Base-by-base conservation (phyloP, 2,888 invertebrate genomes). In the Dysmachus trigonus region DNA sequence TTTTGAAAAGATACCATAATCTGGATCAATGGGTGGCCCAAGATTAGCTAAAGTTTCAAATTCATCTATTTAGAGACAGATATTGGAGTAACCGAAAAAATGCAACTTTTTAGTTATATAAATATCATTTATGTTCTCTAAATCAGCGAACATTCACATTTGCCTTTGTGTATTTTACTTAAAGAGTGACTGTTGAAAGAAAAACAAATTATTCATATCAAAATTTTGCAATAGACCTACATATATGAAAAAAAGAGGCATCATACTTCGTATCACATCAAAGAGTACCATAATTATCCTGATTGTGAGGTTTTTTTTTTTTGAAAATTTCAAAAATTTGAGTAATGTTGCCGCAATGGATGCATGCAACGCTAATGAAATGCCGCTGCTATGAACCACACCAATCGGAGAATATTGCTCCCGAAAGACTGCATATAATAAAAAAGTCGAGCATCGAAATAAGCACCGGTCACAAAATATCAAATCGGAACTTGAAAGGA, bases 401-500 rank as follows among this genome's bases (percentile, higher is more conserved):
- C 18, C 62, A 27, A 27, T 62, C 13, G 10, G 62, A 27, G 27
- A 62, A 62, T 22, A 2, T 62, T 62, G 62, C 62, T 22, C 51
- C 3, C 62, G 27, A 62, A 62, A 62, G 18, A 62, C 62, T 27
- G 62, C 62, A 62, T 22, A 62, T 62, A 62, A 22, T 6, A 47
- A n/a, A 62, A 62, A 62, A 62, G 22, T 62, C 62, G 62, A 62
- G 18, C 62, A 1, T 6, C n/a, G 33, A 74, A 76, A 38, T 76
- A 76, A 38, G 76, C 76, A 35, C 13, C 38, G 35, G 33, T 76
- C 38, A 38, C 18, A 76, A 76, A 76, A 76, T 76, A 76, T 76
- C 76, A 38, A 76, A 76, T 76, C 76, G 76, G 76, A 76, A 38
- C 76, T 38, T 76, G 76, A 76, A 76, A 76, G 76, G 76, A 76